phyloP scores from a whole-genome alignment of 2,888 invertebrate genomes.

The Elysia crispata region DNA sequence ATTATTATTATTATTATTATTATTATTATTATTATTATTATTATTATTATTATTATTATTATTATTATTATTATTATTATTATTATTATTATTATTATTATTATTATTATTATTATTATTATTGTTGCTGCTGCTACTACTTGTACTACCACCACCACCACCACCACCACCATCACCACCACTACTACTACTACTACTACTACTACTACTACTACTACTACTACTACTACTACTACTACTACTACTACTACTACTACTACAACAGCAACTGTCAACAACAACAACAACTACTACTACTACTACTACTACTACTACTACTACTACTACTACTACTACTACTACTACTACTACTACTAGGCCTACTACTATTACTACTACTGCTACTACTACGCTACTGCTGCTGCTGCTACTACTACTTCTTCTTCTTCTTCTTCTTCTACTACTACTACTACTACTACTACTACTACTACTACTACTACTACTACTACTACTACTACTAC shows the following conservation, averaged over 20 bases:
- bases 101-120: neutral
- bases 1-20: no score
- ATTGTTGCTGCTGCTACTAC: no score
- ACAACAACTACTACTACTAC: conserved; percentile 3
- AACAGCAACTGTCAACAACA: neutral
- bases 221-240: conserved; percentile 9
- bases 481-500: conserved; percentile 9
- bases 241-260: conserved; percentile 4
- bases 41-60: no score
- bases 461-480: conserved; percentile 1
- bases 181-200: conserved; percentile 9
- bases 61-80: no score
- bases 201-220: conserved; percentile 9
- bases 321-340: conserved; percentile 9
- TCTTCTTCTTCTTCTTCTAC: conserved; percentile 1
- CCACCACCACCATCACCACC: no score
- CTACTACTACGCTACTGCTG: neutral
- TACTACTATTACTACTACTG: no score
- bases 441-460: conserved; percentile 9
- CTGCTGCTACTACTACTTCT: neutral
- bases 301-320: conserved; percentile 4
- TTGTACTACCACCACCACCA: no score
- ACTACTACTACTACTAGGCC: no score
- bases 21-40: no score
- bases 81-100: no score